Conservation (phyloP, 2,113 vertebrate species). For the Mirza zaza region DNA sequence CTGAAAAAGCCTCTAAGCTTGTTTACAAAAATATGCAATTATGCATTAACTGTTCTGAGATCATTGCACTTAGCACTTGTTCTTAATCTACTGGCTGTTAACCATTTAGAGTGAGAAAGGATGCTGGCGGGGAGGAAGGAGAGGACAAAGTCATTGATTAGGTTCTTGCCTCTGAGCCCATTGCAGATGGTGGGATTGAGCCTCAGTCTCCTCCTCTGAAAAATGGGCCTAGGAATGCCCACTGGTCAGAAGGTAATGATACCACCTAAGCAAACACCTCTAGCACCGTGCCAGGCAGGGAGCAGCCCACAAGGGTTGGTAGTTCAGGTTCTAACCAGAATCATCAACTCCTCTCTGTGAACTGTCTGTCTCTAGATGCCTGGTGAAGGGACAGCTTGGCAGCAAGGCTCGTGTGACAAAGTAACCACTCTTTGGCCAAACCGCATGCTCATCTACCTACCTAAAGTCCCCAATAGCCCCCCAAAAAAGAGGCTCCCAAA, state of each 20-base stretch:
- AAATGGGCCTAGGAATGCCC: background rate
- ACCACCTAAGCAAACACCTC: background rate
- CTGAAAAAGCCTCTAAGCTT: constrained; percentile 69
- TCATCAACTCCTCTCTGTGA: background rate
- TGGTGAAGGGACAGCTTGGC: background rate
- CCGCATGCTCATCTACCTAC: background rate
- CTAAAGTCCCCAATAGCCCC: background rate
- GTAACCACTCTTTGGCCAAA: background rate
- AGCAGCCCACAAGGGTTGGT: accelerated
- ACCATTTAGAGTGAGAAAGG: constrained; percentile 13
- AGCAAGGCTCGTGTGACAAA: background rate
- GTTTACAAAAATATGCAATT: constrained; percentile 80
- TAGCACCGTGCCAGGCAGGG: background rate
- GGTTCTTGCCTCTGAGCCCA: background rate
- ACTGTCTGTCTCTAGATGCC: background rate
- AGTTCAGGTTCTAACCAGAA: background rate
- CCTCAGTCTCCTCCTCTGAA: background rate
- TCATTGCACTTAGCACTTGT: constrained; percentile 72
- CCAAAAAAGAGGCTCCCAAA: background rate
- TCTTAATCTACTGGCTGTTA: constrained; percentile 43
- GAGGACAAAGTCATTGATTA: background rate
- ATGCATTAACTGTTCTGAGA: constrained; percentile 63
- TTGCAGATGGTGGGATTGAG: accelerated
- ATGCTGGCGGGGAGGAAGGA: background rate
- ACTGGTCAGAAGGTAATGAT: background rate